Evolutionary conservation across 2,113 vertebrate genomes (phyloP).

Genomic region (Athene cunicularia): DNA sequence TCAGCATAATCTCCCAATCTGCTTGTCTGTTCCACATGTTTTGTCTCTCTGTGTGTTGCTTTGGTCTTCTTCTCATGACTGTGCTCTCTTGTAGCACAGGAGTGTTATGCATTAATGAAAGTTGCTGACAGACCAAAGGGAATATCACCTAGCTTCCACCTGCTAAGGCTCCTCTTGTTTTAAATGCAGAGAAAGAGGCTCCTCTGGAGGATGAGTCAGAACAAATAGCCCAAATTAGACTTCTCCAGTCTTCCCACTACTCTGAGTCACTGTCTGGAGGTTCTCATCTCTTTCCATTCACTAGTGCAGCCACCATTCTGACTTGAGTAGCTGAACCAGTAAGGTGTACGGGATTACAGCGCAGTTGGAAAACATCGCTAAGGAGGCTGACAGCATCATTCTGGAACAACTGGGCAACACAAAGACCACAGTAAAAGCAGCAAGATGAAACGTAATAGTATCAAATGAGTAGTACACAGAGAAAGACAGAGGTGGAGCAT

Average conservation of each 20-base stretch:
- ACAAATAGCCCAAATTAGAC: not conserved
- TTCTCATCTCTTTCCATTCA: not conserved
- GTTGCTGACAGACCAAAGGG: not conserved
- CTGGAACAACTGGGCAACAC: not conserved
- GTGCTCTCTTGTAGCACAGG: not conserved
- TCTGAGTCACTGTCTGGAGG: not conserved
- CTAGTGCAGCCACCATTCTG: not conserved
- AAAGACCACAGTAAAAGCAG: not conserved
- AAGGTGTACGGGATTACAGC: not conserved
- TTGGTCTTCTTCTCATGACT: not conserved
- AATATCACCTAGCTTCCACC: not conserved
- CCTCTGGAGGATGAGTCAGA: not conserved
- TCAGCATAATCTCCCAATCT: not conserved
- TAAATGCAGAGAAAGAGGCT: not conserved
- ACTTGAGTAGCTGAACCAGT: not conserved
- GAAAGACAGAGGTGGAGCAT: not conserved
- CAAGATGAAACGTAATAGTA: not conserved
- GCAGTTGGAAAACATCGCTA: not conserved
- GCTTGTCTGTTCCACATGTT: not conserved
- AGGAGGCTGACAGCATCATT: not conserved
- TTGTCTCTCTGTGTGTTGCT: not conserved
- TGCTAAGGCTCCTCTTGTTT: not conserved
- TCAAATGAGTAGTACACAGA: not conserved
- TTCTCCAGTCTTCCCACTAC: not conserved
- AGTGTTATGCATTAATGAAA: not conserved